Base-by-base conservation (phyloP, 2,113 vertebrate species). In the Menura novaehollandiae region DNA sequence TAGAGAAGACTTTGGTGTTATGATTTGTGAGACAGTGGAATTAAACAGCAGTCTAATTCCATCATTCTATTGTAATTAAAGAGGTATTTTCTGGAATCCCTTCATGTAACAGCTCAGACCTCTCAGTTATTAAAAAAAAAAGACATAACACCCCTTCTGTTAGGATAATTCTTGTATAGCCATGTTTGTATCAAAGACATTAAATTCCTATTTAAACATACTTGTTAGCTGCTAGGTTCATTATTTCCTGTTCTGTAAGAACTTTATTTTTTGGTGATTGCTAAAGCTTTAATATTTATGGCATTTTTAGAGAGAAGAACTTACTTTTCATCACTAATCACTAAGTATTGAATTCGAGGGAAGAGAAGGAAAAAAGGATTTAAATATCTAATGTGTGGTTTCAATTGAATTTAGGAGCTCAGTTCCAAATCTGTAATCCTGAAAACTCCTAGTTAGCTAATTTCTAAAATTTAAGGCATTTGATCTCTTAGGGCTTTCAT, bases 31-130 rank as follows among this genome's bases (percentile, higher is more conserved):
- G 43, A 89, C 44, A 86, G 27, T 26, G 73, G 87, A 93, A 84
- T 80, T 95, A 88, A 95, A 77, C 39, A 82, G n/a, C 15, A 5
- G 35, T 88, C 24, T 89, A 85, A 94, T 95, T 95, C 58, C 47
- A 59, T 89, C 35, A 41, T 60, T 94, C 30, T 86, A 43, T 75
- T 95, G 30, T 84, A 71, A 95, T 64, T 91, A 58, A 76, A 91
- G 68, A 62, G 30, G 11, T 13, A 69, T 88, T 88, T 95, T 94
- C 52, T 86, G 56, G 23, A 75, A 64, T 89, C 12, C 51, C 19
- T 89, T 93, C 66, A 79, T 88, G 39, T 88, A 91, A 21, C 27
- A 64, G 47, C 22, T 96, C 30, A 73, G 21, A 67, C 46, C 6
- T 76, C 41, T 74, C 59, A 56, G 55, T 64, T 63, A 24, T 49